Conservation (phyloP, 2,113 vertebrate species). For the Leptobrachium ailaonicum region DNA sequence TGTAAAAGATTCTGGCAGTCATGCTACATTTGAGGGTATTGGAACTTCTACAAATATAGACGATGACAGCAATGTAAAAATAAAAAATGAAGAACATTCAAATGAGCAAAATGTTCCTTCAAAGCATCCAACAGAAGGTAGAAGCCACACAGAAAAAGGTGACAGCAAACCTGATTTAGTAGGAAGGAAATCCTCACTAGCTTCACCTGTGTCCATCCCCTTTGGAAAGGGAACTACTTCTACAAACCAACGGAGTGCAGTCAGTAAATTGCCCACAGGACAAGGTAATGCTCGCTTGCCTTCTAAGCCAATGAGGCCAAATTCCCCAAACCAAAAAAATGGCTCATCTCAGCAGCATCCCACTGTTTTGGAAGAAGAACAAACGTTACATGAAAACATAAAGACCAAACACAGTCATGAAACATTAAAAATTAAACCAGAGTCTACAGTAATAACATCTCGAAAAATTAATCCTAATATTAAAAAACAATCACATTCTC, state of each 20-base stretch:
- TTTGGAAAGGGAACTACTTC: not conserved
- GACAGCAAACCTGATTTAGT: conserved; percentile 11
- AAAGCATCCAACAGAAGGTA: conserved; percentile 50
- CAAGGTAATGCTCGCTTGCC: not conserved
- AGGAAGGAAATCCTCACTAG: not conserved
- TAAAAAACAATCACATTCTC: not conserved
- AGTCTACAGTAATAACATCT: conserved; percentile 35
- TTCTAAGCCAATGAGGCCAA: conserved; percentile 24
- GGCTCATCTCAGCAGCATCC: conserved; percentile 36
- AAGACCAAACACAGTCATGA: not conserved
- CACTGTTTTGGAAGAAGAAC: not conserved
- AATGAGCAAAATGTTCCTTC: conserved; percentile 31
- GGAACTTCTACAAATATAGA: conserved; percentile 39
- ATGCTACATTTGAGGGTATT: conserved; percentile 42
- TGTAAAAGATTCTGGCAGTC: conserved; percentile 42
- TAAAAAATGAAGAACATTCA: conserved; percentile 26
- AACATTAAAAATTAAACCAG: not conserved
- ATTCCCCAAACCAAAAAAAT: conserved; percentile 46
- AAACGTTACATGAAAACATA: not conserved
- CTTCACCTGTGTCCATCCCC: not conserved
- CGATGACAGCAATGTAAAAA: conserved; percentile 37
- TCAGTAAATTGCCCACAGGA: not conserved
- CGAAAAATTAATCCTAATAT: not conserved
- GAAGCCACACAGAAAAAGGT: conserved; percentile 6
- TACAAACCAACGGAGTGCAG: not conserved